Evolutionary conservation across 1,140 invertebrate genomes (phyloP).

Genomic region (Ectropis grisescens): DNA sequence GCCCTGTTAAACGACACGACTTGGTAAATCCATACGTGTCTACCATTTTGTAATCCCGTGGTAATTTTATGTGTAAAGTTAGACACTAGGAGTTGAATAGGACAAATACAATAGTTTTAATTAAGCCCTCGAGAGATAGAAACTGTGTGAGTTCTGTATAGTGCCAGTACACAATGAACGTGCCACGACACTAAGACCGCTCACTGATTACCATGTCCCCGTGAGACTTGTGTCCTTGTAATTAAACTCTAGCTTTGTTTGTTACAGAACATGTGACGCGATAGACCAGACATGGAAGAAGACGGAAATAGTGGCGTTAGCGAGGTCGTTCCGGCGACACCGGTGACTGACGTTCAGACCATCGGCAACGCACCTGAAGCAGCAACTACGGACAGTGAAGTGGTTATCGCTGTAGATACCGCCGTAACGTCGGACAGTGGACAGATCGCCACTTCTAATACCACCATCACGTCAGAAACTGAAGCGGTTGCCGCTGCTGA

Average conservation of each 20-base stretch:
- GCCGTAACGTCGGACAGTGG: too few species aligned
- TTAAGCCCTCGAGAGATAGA: conserved; percentile 32
- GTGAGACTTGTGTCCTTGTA: conserved; percentile 6
- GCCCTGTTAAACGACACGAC: too few species aligned
- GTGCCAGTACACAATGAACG: conserved; percentile 31
- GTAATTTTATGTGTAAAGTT: too few species aligned
- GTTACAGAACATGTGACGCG: conserved; percentile 63
- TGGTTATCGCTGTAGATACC: conserved; percentile 20
- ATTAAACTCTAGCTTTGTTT: conserved; percentile 21
- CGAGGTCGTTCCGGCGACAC: conserved; percentile 15
- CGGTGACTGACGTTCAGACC: conserved; percentile 16
- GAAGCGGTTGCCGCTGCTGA: conserved; percentile 19
- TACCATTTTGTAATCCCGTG: too few species aligned
- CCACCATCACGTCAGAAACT: conserved; percentile 17
- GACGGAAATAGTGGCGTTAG: conserved; percentile 8
- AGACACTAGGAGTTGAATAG: conserved; percentile 23
- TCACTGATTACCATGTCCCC: conserved; percentile 28
- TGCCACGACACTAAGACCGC: conserved; percentile 24
- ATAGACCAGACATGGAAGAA: conserved; percentile 45
- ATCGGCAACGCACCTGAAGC: conserved; percentile 15
- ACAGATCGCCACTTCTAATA: too few species aligned
- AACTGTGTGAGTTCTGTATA: conserved; percentile 14
- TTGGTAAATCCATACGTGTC: too few species aligned
- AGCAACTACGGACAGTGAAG: conserved; percentile 20
- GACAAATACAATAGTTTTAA: conserved; percentile 37